Evolutionary conservation across 2,888 invertebrate species (phyloP).

Genomic region (Ypsolopha sequella): DNA sequence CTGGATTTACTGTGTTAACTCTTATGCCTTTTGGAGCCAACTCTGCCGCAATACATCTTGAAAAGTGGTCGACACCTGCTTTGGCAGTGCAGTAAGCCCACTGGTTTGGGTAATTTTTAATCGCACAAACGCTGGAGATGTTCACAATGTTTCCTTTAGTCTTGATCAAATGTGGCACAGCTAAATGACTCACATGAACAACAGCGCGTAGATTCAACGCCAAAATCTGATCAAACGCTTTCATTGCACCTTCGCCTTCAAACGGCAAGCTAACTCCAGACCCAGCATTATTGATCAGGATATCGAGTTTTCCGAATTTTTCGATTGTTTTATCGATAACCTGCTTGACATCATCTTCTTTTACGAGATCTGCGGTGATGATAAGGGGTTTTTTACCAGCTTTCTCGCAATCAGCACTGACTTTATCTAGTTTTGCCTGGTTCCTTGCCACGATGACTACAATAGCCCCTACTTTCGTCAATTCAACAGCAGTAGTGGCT

Average conservation of each 20-base stretch:
- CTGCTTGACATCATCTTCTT: slow-evolving; percentile 17
- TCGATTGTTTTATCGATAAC: slow-evolving; percentile 19
- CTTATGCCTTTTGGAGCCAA: slow-evolving; percentile 78
- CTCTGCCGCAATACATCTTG: slow-evolving; percentile 85
- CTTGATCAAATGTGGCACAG: slow-evolving; percentile 22
- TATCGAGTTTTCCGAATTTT: slow-evolving; percentile 22
- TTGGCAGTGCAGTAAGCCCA: slow-evolving; percentile 18
- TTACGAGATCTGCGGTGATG: slow-evolving; percentile 22
- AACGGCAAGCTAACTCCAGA: slow-evolving; percentile 13
- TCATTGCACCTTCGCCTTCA: slow-evolving; percentile 17
- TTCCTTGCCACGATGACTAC: slow-evolving; percentile 38
- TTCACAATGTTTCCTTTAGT: slow-evolving; percentile 32
- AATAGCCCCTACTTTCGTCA: slow-evolving; percentile 30
- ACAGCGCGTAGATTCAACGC: slow-evolving; percentile 25
- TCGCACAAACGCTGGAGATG: slow-evolving; percentile 22
- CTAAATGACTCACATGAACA: slow-evolving; percentile 20
- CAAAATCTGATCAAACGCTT: slow-evolving; percentile 24
- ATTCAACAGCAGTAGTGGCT: slow-evolving; percentile 25
- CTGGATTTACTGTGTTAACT: slow-evolving; percentile 89
- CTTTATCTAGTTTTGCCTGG: slow-evolving; percentile 24
- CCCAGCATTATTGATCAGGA: slow-evolving; percentile 28
- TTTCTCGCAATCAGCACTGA: slow-evolving; percentile 23
- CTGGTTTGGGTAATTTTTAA: slow-evolving; percentile 7
- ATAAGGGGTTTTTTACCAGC: slow-evolving; percentile 15
- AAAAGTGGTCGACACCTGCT: slow-evolving; percentile 86